Evolutionary conservation across 2,113 vertebrate genomes (phyloP).

Genomic region (Chloroceryle aenea): DNA sequence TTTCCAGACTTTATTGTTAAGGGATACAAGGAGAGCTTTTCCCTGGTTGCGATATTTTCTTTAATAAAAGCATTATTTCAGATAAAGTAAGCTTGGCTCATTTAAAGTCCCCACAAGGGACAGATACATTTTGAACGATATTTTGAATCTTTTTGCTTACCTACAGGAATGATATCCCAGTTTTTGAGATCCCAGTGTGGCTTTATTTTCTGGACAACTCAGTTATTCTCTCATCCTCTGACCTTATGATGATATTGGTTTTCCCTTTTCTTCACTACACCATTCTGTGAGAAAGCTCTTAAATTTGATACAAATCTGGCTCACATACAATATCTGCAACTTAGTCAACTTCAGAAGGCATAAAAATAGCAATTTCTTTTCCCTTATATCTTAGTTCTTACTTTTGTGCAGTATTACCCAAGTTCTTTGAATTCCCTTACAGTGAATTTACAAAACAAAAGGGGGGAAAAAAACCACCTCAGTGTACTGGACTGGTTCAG

Average conservation of each 20-base stretch:
- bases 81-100: constrained; percentile 29
- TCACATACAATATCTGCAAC: background rate
- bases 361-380: background rate
- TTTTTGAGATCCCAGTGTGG: constrained; percentile 13
- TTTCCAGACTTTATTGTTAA: constrained; percentile 26
- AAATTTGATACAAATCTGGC: background rate
- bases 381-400: background rate
- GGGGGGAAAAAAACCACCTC: background rate
- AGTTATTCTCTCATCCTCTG: constrained; percentile 44
- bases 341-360: background rate
- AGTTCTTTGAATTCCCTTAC: background rate
- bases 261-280: background rate
- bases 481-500: background rate
- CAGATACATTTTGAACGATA: constrained; percentile 7
- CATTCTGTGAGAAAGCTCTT: background rate
- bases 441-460: background rate
- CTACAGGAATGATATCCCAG: constrained; percentile 24
- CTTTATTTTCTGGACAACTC: constrained; percentile 53
- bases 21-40: constrained; percentile 39
- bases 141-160: constrained; percentile 40
- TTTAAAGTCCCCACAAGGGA: constrained; percentile 50
- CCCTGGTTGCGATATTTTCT: constrained; percentile 1
- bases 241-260: constrained; percentile 33
- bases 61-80: constrained; percentile 32
- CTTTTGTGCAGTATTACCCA: background rate